Evolutionary conservation across 2,888 invertebrate genomes (phyloP), one percentile per base, ranked within the genome.

Genomic region (Sussaba pulchella): DNA sequence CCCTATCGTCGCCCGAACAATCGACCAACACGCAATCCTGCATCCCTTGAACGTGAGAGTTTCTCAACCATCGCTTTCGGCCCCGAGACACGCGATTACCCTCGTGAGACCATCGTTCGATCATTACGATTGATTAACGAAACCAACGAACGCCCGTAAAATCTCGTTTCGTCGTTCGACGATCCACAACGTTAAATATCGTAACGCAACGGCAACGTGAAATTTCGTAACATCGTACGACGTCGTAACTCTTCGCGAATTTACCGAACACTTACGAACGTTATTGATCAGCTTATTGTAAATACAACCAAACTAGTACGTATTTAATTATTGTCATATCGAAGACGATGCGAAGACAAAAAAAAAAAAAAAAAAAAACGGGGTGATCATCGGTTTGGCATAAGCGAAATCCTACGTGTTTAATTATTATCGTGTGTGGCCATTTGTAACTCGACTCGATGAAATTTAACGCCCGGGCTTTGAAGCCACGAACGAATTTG

Each of bases 1-100:
- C 95, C 12, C 93, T 96, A 50, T 95, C 95, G 6, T 93, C 95
- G 47, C 94, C 94, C 10, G 95, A 95, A 77, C 93, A 95, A 63
- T 94, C 94, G 0, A 94, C 94, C 89, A 94, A 94, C 70, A 94
- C 94, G 87, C 94, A 92, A 80, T 89, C 91, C 75, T 92, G 92
- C 83, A 90, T 92, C 84, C 92, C 91, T 85, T 92, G 91, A 91
- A 88, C 50, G 21, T 6, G 8, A 8, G 24, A 36, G 21, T 21
- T 36, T 19, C 31, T 31, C 4, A 31, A 47, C n/a, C 31, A 31
- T 17, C 5, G 9, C 26, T n/a, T n/a, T n/a, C n/a, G 17, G 17
- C 3, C 57, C 31, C 74, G 57, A 43, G 71, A 45, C 43, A 50
- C 54, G 45, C 12, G 19, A 36, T 36, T 52, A 64, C 70, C 54